Conservation (phyloP, 92 coral and sea anemone species). For the Montipora capitata region DNA sequence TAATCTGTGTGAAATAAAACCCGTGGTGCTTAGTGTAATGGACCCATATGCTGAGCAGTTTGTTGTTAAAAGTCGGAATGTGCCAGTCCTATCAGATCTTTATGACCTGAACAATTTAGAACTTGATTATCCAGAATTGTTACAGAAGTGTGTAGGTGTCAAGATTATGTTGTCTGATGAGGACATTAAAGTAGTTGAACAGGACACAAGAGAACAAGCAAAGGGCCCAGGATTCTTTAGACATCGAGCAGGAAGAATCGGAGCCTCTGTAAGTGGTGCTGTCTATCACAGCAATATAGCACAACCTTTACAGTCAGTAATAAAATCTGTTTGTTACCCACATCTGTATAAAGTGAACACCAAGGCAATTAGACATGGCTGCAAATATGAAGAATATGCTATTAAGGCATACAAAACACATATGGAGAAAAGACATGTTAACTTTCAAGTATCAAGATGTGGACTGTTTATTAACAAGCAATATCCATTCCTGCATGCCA, state of each 20-base stretch:
- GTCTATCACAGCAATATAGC: conserved; percentile 60
- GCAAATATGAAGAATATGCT: conserved; percentile 60
- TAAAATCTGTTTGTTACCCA: conserved; percentile 65
- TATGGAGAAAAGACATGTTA: conserved; percentile 10
- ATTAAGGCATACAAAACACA: conserved; percentile 48
- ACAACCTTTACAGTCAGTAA: conserved; percentile 53
- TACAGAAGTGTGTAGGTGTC: conserved; percentile 47
- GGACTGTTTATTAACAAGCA: conserved; percentile 47
- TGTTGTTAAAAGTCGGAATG: conserved; percentile 29
- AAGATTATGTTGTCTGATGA: conserved; percentile 47
- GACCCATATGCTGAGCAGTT: background rate
- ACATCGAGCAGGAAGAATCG: conserved; percentile 75
- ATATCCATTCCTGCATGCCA: conserved; percentile 61
- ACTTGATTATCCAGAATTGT: conserved; percentile 48
- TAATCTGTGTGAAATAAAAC: conserved; percentile 33
- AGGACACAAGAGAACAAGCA: conserved; percentile 57
- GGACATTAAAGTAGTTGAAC: conserved; percentile 44
- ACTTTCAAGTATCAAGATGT: conserved; percentile 46
- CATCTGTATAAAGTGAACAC: conserved; percentile 35
- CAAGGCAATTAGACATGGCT: conserved; percentile 65
- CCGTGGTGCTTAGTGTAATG: conserved; percentile 6
- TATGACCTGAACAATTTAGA: conserved; percentile 34
- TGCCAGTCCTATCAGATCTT: conserved; percentile 42
- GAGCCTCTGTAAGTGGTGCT: conserved; percentile 68
- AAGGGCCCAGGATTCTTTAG: conserved; percentile 67